These are phyloP conservation scores for Echinarachnius parma DNA, from an alignment of 53 echinoderm and acorn worm species.

Conservation along the genomic window DNA sequence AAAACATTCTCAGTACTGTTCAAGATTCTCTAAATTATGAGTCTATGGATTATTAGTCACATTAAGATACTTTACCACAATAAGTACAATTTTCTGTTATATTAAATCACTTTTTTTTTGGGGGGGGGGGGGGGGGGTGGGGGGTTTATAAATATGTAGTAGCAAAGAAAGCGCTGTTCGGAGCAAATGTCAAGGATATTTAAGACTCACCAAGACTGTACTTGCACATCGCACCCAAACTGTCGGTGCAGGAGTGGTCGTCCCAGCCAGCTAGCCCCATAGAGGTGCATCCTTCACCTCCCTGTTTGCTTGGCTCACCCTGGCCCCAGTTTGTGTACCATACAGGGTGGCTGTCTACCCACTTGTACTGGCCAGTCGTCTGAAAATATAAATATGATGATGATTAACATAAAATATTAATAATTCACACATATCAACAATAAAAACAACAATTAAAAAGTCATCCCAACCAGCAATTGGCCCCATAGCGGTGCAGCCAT, in stretches of 20 bases:
- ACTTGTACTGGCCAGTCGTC: conserved; percentile 62
- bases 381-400: conserved; percentile 12
- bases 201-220: conserved; percentile 65
- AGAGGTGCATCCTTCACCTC: conserved; percentile 72
- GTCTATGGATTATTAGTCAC: no score
- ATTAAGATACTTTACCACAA: no score
- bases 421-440: not conserved
- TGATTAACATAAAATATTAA: no score
- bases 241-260: conserved; percentile 56
- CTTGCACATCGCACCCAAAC: conserved; percentile 65
- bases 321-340: conserved; percentile 79
- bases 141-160: no score
- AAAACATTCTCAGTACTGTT: no score
- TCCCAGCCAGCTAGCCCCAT: conserved; percentile 75
- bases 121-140: no score
- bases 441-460: no score
- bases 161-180: no score
- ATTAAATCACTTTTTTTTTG: no score
- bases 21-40: no score
- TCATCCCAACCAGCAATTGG: conserved; percentile 76
- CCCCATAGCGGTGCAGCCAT: conserved; percentile 73
- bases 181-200: not conserved
- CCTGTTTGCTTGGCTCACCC: conserved; percentile 70
- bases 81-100: no score
- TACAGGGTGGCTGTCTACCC: conserved; percentile 77